A percentile compares a stretch with the other conserved stretches of the same genome.
These are phyloP conservation scores for Austrofundulus limnaeus DNA, from an alignment of 2,113 vertebrate species.

Conservation along the genomic window DNA sequence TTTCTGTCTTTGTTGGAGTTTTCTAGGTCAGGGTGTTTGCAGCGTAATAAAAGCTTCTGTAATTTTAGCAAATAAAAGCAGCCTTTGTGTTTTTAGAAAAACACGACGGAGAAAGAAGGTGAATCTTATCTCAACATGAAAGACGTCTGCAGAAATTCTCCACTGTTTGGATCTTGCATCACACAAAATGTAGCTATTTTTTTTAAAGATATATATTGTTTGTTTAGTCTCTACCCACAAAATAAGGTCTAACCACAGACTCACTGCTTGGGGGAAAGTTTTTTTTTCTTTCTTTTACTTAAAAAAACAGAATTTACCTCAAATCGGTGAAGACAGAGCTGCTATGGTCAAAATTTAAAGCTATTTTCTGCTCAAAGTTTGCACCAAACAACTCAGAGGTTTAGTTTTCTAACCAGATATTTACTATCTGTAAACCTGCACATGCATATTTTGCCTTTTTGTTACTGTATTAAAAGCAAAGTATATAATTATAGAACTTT, in stretches of 20 bases:
- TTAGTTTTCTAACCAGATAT: too few relatives aligned
- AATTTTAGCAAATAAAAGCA: conserved; percentile 8
- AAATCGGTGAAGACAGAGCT: background rate
- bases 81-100: conserved; percentile 1
- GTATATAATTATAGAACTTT: too few relatives aligned
- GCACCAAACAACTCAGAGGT: too few relatives aligned
- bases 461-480: too few relatives aligned
- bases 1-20: conserved; percentile 14
- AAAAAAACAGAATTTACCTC: too few relatives aligned
- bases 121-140: background rate
- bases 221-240: background rate
- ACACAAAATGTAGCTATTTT: background rate
- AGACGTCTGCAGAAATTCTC: background rate
- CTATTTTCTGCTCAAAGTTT: background rate
- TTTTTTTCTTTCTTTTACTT: background rate
- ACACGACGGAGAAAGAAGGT: background rate
- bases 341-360: background rate
- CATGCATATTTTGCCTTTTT: too few relatives aligned
- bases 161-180: too few relatives aligned
- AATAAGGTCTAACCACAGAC: background rate
- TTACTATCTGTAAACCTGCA: too few relatives aligned
- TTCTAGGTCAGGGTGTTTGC: background rate
- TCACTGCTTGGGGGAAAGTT: background rate
- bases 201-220: background rate
- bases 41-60: background rate